phyloP scores from a whole-genome alignment of 2,797 vertebrate species.

The Tangara arthus region DNA sequence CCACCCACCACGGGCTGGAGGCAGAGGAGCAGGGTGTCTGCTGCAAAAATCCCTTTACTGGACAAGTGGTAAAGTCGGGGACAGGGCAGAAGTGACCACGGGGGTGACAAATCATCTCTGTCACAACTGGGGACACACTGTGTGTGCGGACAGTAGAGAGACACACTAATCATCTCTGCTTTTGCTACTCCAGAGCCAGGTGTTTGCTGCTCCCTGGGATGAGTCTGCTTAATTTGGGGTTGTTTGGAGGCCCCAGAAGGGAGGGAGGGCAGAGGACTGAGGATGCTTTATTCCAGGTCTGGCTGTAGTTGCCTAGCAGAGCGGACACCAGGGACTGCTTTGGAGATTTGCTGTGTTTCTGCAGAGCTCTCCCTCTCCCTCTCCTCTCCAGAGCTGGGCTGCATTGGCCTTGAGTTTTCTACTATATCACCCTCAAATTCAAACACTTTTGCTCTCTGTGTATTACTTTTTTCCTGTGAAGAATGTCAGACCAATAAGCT shows the following conservation, averaged over 20 bases:
- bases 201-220: neutral
- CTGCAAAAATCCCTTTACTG: neutral
- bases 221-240: neutral
- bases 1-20: fast-evolving
- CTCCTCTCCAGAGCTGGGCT: neutral
- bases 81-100: fast-evolving
- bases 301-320: neutral
- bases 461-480: neutral
- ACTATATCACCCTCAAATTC: neutral
- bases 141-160: neutral
- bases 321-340: neutral
- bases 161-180: neutral
- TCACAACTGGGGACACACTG: neutral
- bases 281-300: neutral
- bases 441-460: neutral
- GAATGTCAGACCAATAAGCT: neutral
- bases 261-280: neutral
- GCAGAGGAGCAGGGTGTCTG: neutral
- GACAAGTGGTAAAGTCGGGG: neutral
- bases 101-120: neutral
- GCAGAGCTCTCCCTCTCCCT: neutral
- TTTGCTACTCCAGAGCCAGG: neutral
- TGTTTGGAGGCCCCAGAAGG: neutral
- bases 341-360: neutral
- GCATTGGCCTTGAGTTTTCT: neutral